Conservation (phyloP, 2,888 invertebrate species). For the Patella ulyssiponensis region DNA sequence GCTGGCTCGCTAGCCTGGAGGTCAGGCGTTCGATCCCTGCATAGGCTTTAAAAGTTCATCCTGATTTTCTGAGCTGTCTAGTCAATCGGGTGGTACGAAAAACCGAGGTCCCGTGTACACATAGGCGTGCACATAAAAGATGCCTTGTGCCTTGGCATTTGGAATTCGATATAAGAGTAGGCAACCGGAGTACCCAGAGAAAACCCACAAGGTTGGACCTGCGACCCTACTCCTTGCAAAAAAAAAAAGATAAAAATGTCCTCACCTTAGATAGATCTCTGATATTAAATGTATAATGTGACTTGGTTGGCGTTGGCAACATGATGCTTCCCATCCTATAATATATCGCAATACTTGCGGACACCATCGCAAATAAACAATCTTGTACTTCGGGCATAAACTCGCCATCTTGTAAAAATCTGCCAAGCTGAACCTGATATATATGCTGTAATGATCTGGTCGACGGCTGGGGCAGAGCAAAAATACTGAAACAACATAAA, state of each 20-base stretch:
- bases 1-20: too few relatives aligned
- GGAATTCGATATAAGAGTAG: too few relatives aligned
- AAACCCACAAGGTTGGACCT: neutral
- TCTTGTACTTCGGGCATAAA: constrained; percentile 70
- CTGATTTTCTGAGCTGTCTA: too few relatives aligned
- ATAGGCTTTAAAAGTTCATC: too few relatives aligned
- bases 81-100: too few relatives aligned
- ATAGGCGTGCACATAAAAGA: too few relatives aligned
- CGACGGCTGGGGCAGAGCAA: constrained; percentile 71
- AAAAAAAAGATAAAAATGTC: neutral
- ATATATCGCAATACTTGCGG: constrained; percentile 70
- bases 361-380: constrained; percentile 66
- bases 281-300: constrained; percentile 72
- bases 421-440: constrained; percentile 71
- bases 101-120: too few relatives aligned
- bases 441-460: constrained; percentile 71
- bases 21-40: too few relatives aligned
- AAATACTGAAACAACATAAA: constrained; percentile 56
- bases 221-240: too few relatives aligned
- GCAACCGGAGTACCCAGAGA: too few relatives aligned
- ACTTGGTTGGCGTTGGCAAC: constrained; percentile 71
- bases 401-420: constrained; percentile 70
- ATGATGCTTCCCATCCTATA: constrained; percentile 68
- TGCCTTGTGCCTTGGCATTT: too few relatives aligned
- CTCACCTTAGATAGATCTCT: constrained; percentile 70